Percentiles rank a stretch among this genome's conserved stretches.
Conservation (phyloP, 1,140 invertebrate genomes). For the Neodiprion fabricii region DNA sequence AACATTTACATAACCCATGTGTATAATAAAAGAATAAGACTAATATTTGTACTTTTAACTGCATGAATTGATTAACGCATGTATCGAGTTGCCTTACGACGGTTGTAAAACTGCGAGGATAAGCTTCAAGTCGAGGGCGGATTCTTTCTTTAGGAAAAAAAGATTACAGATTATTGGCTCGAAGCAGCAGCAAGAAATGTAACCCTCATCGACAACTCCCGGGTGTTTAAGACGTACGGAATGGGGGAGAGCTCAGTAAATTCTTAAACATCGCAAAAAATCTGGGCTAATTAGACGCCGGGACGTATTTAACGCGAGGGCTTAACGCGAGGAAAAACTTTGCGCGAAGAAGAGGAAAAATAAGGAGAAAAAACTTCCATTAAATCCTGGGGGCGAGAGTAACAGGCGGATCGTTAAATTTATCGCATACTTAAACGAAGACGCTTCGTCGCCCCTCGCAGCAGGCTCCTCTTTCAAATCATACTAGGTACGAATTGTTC, state of each 20-base stretch:
- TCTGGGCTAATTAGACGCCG: conserved; percentile 1
- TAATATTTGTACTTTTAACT: no score
- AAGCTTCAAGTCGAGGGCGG: not conserved
- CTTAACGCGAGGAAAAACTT: not conserved
- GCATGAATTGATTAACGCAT: no score
- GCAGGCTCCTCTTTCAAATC: no score
- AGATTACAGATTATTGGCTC: not conserved
- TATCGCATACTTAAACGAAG: conserved; percentile 4
- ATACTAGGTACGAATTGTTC: no score
- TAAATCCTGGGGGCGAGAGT: not conserved
- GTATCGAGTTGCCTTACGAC: not conserved
- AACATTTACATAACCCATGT: no score
- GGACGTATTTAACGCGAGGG: not conserved
- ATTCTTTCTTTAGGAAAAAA: not conserved
- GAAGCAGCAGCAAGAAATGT: not conserved
- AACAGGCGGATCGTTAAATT: not conserved
- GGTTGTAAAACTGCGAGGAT: not conserved
- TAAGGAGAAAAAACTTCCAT: not conserved
- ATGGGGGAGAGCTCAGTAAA: not conserved
- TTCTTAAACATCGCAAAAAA: not conserved
- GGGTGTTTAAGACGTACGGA: not conserved
- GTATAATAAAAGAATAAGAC: no score
- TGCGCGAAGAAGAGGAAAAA: not conserved
- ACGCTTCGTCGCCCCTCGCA: not conserved
- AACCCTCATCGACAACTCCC: not conserved